Conservation (phyloP, 2,888 invertebrate species). For the Xestia sexstrigata region DNA sequence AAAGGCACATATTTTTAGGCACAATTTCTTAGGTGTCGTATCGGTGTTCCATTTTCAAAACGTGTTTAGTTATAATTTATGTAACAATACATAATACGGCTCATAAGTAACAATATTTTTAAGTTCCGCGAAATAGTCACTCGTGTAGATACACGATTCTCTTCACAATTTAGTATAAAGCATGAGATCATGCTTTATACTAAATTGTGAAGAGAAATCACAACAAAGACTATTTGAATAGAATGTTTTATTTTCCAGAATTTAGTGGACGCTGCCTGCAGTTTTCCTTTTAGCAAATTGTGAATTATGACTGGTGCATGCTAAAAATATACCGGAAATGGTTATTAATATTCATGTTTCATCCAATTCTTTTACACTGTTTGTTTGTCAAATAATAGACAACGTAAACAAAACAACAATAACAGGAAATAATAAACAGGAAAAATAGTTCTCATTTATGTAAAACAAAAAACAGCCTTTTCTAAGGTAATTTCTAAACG, state of each 20-base stretch:
- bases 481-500: neutral
- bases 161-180: too few relatives aligned
- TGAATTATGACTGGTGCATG: constrained; percentile 51
- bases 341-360: constrained; percentile 24
- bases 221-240: constrained; percentile 55
- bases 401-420: neutral
- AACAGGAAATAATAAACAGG: neutral
- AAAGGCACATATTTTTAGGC: neutral
- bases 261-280: constrained; percentile 47
- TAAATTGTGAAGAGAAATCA: constrained; percentile 38
- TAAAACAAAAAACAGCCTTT: neutral
- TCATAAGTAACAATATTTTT: neutral
- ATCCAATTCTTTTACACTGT: neutral
- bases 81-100: neutral
- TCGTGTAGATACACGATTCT: too few relatives aligned
- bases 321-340: constrained; percentile 15
- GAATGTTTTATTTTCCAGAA: constrained; percentile 29
- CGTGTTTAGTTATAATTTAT: constrained; percentile 1
- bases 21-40: neutral
- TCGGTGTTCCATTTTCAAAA: constrained; percentile 13
- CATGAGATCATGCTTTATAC: neutral
- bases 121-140: neutral
- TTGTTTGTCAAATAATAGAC: neutral
- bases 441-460: constrained; percentile 1
- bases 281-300: constrained; percentile 55